Conservation (phyloP, 1,140 invertebrate species). For the Bacillus rossius region DNA sequence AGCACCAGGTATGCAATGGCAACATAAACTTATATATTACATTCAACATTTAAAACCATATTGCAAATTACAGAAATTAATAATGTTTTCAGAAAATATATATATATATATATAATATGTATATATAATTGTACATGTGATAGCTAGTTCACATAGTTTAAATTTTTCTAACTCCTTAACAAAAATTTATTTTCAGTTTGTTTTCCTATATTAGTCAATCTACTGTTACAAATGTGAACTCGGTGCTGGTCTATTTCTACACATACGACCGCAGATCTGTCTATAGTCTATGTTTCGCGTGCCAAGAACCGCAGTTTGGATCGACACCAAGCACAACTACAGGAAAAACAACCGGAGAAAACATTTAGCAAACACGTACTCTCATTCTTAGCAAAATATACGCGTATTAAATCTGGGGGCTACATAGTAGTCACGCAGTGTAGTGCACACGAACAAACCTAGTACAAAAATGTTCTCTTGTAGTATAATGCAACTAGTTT, state of each 20-base stretch:
- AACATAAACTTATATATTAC: slow-evolving; percentile 17
- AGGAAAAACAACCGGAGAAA: slow-evolving; percentile 4
- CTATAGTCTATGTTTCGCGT: slow-evolving; percentile 3
- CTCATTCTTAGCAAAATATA: slow-evolving; percentile 16
- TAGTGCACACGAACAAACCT: slow-evolving; percentile 13
- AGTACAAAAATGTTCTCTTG: slow-evolving; percentile 12
- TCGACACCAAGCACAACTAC: slow-evolving; percentile 12
- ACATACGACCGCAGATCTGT: slow-evolving; percentile 8
- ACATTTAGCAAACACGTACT: neutral
- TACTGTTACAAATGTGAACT: slow-evolving; percentile 1
- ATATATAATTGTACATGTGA: neutral
- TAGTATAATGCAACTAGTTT: neutral
- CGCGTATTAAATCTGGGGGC: slow-evolving; percentile 11
- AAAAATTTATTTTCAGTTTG: slow-evolving; percentile 4
- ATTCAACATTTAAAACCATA: slow-evolving; percentile 13
- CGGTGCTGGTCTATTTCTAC: slow-evolving; percentile 5
- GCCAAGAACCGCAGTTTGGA: slow-evolving; percentile 4
- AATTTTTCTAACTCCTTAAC: neutral
- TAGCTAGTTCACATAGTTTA: too few relatives aligned
- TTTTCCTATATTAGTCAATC: slow-evolving; percentile 2
- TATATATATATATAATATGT: slow-evolving; percentile 4
- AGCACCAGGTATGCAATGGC: slow-evolving; percentile 15
- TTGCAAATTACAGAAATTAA: slow-evolving; percentile 16
- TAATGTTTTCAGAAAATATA: slow-evolving; percentile 14
- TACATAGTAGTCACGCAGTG: slow-evolving; percentile 18